phyloP scores from a whole-genome alignment of 2,797 vertebrate species.

The Falco berigora region DNA sequence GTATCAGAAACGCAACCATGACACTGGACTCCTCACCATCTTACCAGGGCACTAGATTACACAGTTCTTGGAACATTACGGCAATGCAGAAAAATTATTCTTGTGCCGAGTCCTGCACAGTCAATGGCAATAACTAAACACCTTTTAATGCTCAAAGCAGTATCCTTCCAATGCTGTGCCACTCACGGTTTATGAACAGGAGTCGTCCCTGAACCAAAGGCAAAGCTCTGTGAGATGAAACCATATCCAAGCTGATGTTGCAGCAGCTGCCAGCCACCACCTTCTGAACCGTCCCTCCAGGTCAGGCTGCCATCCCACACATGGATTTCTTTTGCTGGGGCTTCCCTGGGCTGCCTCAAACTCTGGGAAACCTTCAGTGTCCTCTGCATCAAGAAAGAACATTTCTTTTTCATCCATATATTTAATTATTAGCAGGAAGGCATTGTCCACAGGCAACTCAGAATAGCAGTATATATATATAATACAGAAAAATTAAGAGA shows the following conservation, averaged over 20 bases:
- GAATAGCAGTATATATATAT: not conserved
- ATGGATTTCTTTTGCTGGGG: not conserved
- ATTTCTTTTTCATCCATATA: not conserved
- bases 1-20: fast-evolving
- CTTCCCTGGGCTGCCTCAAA: not conserved
- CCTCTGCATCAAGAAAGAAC: not conserved
- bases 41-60: not conserved
- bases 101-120: not conserved
- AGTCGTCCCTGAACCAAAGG: not conserved
- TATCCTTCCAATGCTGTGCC: not conserved
- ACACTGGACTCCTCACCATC: not conserved
- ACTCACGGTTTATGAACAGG: not conserved
- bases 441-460: not conserved
- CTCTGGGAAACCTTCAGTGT: not conserved
- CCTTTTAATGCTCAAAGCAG: not conserved
- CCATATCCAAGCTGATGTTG: not conserved
- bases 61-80: not conserved
- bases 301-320: not conserved
- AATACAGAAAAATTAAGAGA: not conserved
- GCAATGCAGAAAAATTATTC: not conserved
- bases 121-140: not conserved
- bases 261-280: not conserved
- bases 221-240: not conserved
- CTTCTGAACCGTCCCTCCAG: not conserved
- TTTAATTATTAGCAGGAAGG: not conserved